Base-by-base conservation (phyloP, 1,140 invertebrate species). In the Papilio machaon region DNA sequence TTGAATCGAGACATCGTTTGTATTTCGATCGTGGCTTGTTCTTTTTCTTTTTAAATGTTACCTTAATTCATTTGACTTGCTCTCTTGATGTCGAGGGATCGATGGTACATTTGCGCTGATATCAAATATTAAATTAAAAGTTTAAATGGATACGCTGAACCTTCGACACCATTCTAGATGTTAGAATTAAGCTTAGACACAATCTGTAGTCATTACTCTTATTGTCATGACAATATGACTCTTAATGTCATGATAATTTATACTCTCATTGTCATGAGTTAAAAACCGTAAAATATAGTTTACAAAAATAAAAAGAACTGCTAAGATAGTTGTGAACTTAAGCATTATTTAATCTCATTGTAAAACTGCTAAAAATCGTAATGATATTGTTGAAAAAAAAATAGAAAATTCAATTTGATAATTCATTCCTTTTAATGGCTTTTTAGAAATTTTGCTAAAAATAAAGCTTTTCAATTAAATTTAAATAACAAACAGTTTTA, bases 21-120 rank as follows among this genome's bases (percentile, higher is more conserved):
- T 80, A 64, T 64, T 64, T 13, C 64, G 64, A 35, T 13, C 83
- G 82, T 84, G 84, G 84, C 84, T 81, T 83, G 87, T 89, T 90
- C 91, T 88, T 82, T 80, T 89, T 15, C 11, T 70, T 70, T 70
- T 70, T 23, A 35, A 70, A 86, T 84, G 82, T 89, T 88, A 89
- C 82, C 82, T 90, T 86, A 91, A 94, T 94, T 93, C 92, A 94
- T 94, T 94, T 94, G 92, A 94, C 92, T 93, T 94, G 92, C 91
- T 92, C 89, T 84, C 80, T 80, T 91, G 90, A 90, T 92, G 92
- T 92, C 91, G 89, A 91, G 85, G 91, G 91, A 85, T 91, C 87
- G 79, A 74, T 86, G 86, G 77, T 79, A 43, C 83, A 77, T 86
- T 79, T 85, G 54, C 80, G 77, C 88, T 86, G 75, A 85, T 89